Evolutionary conservation across 2,113 vertebrate species (phyloP), one percentile per base, ranked within the genome.

Genomic region (Micronycteris hirsuta): DNA sequence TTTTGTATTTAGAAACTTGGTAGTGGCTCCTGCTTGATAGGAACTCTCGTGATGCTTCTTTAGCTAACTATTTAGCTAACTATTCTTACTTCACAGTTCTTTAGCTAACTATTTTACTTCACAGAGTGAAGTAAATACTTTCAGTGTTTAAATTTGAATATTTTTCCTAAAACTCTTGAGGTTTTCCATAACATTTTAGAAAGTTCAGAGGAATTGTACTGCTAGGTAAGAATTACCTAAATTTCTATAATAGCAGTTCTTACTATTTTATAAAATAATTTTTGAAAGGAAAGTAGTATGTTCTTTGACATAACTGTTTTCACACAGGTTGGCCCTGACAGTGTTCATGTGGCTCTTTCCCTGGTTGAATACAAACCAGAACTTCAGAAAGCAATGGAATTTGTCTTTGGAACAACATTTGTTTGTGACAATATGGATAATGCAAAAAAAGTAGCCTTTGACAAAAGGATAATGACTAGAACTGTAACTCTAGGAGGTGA

Each of bases 321-420:
- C 28, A 36, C 17, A 68, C 96, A 99, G 99, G 99, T 99, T 81
- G 99, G 99, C 54, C 76, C 7, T 45, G 86, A 94, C 89, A 99
- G 99, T 13, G 98, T 98, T n/a, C 92, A 99, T 97, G 97, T 99
- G 26, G 99, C 99, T 91, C 98, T 99, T 98, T 99, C 97, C 12
- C 96, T 99, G 82, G 98, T 99, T 94, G 98, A 90, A 2, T 99
- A 99, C 16, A 98, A 99, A 22, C 82, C 98, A 19, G 99, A 99
- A 96, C 96, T 99, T 87, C 98, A 98, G n/a, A 99, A 99, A 97
- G 99, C 99, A 92, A 99, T 99, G 99, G 99, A 99, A 97, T 99
- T 99, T 91, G 99, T 99, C 43, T 99, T 99, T 95, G 99, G 99
- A 78, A 98, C 99, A 93, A 99, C 99, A 2, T 89, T 99, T 95